These are phyloP conservation scores for Bombus haemorrhoidalis DNA, from an alignment of 1,140 invertebrate species.

Conservation along the genomic window DNA sequence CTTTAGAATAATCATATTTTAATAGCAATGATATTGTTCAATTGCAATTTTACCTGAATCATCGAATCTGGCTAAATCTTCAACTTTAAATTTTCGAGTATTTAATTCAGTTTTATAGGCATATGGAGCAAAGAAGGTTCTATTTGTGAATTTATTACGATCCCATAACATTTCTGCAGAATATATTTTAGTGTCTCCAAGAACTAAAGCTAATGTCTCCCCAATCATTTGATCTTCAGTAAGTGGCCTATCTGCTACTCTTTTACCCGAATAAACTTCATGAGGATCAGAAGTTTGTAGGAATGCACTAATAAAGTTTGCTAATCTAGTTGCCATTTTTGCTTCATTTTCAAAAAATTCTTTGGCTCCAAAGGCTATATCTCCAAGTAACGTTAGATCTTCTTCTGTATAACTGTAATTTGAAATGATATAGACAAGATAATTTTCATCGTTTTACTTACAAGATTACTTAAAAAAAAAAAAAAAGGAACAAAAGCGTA, in stretches of 20 bases:
- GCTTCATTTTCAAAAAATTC: conserved; percentile 97
- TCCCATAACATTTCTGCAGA: conserved; percentile 97
- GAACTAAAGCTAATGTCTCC: conserved; percentile 94
- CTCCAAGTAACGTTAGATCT: conserved; percentile 90
- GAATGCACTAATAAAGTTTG: conserved; percentile 97
- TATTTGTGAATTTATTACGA: conserved; percentile 96
- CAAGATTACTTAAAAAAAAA: no score
- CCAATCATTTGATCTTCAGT: conserved; percentile 97
- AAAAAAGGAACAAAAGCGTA: not conserved
- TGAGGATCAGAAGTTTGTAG: conserved; percentile 96
- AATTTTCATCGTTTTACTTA: not conserved
- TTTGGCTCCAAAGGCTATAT: conserved; percentile 92
- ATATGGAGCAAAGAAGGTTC: conserved; percentile 96
- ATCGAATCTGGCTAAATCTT: conserved; percentile 93
- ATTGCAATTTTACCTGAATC: conserved; percentile 84
- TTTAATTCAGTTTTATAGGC: conserved; percentile 94
- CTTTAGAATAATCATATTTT: not conserved
- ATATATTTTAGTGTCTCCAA: conserved; percentile 96
- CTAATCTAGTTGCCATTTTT: conserved; percentile 95
- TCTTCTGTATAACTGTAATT: conserved; percentile 86
- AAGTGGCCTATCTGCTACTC: conserved; percentile 93
- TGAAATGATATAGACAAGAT: not conserved
- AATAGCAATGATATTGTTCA: not conserved
- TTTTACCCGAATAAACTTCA: conserved; percentile 96
- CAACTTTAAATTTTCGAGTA: conserved; percentile 92